Evolutionary conservation across 2,113 vertebrate genomes (phyloP), one percentile per base, ranked within the genome.

Genomic region (Phocoena sinus): DNA sequence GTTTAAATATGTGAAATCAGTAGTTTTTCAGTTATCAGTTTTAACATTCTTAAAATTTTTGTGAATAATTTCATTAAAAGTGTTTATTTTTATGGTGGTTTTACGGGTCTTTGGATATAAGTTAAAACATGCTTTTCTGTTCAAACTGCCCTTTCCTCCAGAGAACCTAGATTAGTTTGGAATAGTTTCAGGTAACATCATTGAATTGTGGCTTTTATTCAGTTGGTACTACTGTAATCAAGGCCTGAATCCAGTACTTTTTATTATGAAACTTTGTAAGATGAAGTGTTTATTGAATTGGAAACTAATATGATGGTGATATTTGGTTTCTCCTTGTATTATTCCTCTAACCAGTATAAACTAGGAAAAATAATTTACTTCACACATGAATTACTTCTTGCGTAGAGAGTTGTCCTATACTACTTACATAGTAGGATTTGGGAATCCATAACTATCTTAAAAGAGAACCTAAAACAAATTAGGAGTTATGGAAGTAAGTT

Each of bases 151-250:
- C 86, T 98, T 97, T 98, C 79, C 89, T 97, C 95, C 94, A 90
- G 50, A 8, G 94, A 95, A 97, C 94, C 68, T 96, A 97, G 95
- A 85, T 98, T 96, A 96, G 41, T 70, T 97, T 98, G 97, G 95
- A 97, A 65, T 80, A 41, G 79, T 15, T 97, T 97, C 96, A 97
- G 82, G 89, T 93, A 92, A 79, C 92, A 95, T 74, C 92, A 70
- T 21, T 97, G 12, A 97, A 28, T 44, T 60, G 77, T 65, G 91
- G 74, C 68, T 98, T 97, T 92, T 98, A 94, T 67, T 94, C 91
- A 70, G 36, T 97, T 93, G 68, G n/a, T 93, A 67, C 33, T 62
- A 82, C 77, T 65, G 50, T 87, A 86, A 97, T 94, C 68, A 68
- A 90, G 58, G 81, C 92, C 80, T 81, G 58, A 17, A 6, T 23